A percentile compares a stretch with the other conserved stretches of the same genome.
Conservation (phyloP, 1,140 invertebrate genomes). For the Zaprionus inermis region DNA sequence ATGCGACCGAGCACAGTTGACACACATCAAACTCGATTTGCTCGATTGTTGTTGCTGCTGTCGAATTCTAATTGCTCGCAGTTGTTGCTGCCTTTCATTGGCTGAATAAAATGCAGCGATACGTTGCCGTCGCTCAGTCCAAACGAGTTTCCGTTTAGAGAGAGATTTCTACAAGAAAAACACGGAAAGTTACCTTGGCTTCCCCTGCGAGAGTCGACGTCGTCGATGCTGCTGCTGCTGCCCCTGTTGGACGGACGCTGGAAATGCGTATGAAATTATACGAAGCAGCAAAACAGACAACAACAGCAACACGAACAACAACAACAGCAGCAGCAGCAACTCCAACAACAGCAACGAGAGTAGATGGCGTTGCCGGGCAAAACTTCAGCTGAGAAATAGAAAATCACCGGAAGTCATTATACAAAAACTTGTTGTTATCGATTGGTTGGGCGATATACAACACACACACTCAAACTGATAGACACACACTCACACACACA, state of each 20-base stretch:
- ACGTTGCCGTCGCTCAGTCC: constrained; percentile 5
- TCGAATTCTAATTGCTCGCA: constrained; percentile 65
- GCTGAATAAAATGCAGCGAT: constrained; percentile 47
- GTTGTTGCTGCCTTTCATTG: constrained; percentile 43
- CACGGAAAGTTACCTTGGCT: constrained; percentile 32
- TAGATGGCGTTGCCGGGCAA: constrained; percentile 61
- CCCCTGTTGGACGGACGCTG: constrained; percentile 44
- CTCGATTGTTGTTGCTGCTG: constrained; percentile 44
- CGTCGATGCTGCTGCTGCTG: constrained; percentile 18
- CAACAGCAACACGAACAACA: constrained; percentile 38
- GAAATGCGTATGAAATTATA: constrained; percentile 81
- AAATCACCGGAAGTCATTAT: constrained; percentile 82
- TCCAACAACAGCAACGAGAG: constrained; percentile 19
- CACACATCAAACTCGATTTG: constrained; percentile 32
- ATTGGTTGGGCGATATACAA: constrained; percentile 75
- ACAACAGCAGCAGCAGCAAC: constrained; percentile 17
- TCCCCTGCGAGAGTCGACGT: constrained; percentile 4
- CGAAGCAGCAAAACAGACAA: constrained; percentile 59
- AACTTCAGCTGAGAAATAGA: constrained; percentile 79
- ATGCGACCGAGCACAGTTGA: constrained; percentile 36
- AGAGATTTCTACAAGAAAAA: constrained; percentile 52
- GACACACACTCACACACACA: constrained; percentile 17
- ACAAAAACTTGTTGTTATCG: constrained; percentile 82
- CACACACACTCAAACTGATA: constrained; percentile 40
- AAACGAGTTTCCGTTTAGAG: constrained; percentile 73